Base-by-base conservation (phyloP, 2,888 invertebrate genomes). In the Ophraella communa region DNA sequence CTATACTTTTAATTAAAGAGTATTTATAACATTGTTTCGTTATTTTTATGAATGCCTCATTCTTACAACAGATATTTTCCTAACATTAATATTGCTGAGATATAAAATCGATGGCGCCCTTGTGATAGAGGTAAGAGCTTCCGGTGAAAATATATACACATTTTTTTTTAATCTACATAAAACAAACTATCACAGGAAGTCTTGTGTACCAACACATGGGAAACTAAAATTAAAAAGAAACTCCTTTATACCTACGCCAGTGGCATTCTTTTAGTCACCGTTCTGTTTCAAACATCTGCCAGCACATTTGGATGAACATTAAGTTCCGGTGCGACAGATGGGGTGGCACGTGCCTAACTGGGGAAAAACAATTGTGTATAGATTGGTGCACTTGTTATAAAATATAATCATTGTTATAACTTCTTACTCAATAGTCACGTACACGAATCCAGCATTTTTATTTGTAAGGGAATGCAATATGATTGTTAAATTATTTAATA, bases 271-370 rank as follows among this genome's bases (percentile, higher is more conserved):
- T 21, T 17, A 55, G 51, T 17, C 24, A 23, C 33, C 39, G 39
- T 39, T 14, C 5, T 39, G 14, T 39, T 39, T 39, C 18, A 54
- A 63, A 56, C 64, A 61, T 60, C 61, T 65, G 60, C 54, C 42
- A 45, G 4, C 55, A 23, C 61, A 66, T 65, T 67, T 62, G 51
- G 58, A 66, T 60, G 65, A 74, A 71, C 73, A 73, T 71, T 71
- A 67, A 64, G 72, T 71, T 72, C 73, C 74, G 74, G 73, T 67
- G 69, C 47, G 69, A 63, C 74, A 74, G 74, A 73, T 74, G 74
- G 67, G 64, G 47, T 61, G 71, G 73, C 74, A 71, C 74, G 74
- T 74, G 74, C 64, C 70, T 17, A 24, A 42, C 33, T 14, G 20
- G 30, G 45, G 56, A 30, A 30, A 56, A 56, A 56, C 27, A 44